Evolutionary conservation across 2,113 vertebrate genomes (phyloP), one percentile per base, ranked within the genome.

Genomic region (Scytalopus superciliaris): DNA sequence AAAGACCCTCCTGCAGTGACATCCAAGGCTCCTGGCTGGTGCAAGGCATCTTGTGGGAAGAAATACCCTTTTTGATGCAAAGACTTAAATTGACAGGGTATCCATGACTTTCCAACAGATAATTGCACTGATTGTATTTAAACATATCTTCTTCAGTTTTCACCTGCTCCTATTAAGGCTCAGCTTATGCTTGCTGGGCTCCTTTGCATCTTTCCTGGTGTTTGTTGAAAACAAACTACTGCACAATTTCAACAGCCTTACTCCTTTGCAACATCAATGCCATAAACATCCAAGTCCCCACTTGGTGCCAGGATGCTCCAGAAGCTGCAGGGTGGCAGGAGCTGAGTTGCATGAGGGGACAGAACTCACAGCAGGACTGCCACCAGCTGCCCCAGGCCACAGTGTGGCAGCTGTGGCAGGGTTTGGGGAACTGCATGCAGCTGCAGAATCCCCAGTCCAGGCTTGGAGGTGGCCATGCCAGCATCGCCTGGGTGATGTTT

Each of bases 231-330:
- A 6, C 27, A 10, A 80, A 30, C 23, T 45, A 11, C 6, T 15
- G 42, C 35, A 11, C 3, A 0, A 62, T 56, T 88, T 56, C 31
- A 64, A 18, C 53, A 76, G 39, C 35, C 69, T 56, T 35, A 59
- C 30, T 33, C 44, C 7, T 45, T 81, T n/a, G 33, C 69, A 55
- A 0, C 1, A 3, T 10, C 68, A n/a, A 0, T 4, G 6, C 14
- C 2, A 0, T 2, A 7, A 1, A 1, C 5, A 4, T 2, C 47
- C 50, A 12, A 4, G 59, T 86, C 40, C 40, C 30, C 2, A 0
- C 56, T 2, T 2, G 5, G 24, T 57, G 25, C 59, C 59, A 72
- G 47, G 49, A 40, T 39, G 25, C 39, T 62, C 33, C 52, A 37
- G 35, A 40, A 27, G 31, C 62, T 57, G 35, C 33, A 25, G 72